phyloP scores from a whole-genome alignment of 2,888 invertebrate genomes.

The Antitype chi region DNA sequence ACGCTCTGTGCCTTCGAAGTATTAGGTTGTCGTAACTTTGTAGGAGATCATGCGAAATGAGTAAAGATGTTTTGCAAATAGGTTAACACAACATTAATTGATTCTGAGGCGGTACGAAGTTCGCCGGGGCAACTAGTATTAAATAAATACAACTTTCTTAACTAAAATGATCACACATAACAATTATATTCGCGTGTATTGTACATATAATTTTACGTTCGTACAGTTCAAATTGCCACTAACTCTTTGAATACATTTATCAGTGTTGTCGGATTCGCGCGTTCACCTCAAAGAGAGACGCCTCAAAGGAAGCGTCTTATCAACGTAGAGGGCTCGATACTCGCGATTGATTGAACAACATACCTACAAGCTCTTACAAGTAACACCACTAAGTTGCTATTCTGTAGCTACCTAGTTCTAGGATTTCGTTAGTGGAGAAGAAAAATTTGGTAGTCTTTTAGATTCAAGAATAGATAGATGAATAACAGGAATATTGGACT shows the following conservation, averaged over 20 bases:
- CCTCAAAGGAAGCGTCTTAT: conserved; percentile 67
- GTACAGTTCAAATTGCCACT: conserved; percentile 31
- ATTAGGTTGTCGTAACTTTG: too few species aligned
- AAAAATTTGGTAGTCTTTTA: too few species aligned
- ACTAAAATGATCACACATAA: background rate
- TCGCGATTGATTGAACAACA: conserved; percentile 61
- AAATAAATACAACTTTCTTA: too few species aligned
- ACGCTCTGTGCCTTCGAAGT: too few species aligned
- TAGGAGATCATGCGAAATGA: too few species aligned
- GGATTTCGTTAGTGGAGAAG: background rate
- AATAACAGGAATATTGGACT: background rate
- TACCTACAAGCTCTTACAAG: conserved; percentile 24
- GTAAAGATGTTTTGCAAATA: too few species aligned
- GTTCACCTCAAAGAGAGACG: conserved; percentile 55
- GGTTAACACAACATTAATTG: too few species aligned
- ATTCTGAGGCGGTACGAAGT: too few species aligned
- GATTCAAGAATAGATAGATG: background rate
- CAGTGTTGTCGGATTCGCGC: conserved; percentile 47
- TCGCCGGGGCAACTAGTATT: too few species aligned
- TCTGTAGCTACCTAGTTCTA: background rate
- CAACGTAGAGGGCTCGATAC: conserved; percentile 62
- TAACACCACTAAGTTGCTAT: conserved; percentile 5
- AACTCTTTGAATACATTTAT: conserved; percentile 51
- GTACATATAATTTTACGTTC: too few species aligned
- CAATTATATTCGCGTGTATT: background rate